These are phyloP conservation scores for Virgularia gustaviana DNA, from an alignment of 92 coral and sea anemone species.

Conservation along the genomic window DNA sequence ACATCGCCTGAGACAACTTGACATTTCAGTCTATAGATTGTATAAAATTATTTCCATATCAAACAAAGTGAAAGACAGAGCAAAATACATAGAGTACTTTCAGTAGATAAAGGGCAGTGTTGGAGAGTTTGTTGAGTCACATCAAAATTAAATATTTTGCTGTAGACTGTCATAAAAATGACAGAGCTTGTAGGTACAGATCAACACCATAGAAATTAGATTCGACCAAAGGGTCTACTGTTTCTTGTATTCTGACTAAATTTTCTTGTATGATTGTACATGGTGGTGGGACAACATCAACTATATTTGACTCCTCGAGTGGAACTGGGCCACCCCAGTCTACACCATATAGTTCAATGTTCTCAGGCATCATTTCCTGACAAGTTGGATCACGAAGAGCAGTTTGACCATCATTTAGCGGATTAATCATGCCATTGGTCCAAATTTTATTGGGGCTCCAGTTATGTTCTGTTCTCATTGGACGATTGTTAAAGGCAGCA, in stretches of 20 bases:
- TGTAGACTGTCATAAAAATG: slow-evolving; percentile 7
- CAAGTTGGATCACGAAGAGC: slow-evolving; percentile 14
- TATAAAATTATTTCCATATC: no score
- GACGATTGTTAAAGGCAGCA: slow-evolving; percentile 52
- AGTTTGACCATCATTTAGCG: not conserved
- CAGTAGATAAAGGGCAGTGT: not conserved
- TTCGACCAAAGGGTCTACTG: slow-evolving; percentile 1
- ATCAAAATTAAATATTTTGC: not conserved
- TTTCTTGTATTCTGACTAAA: not conserved
- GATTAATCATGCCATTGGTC: slow-evolving; percentile 49
- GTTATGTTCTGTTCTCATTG: slow-evolving; percentile 57
- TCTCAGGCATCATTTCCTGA: slow-evolving; percentile 45
- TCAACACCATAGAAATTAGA: slow-evolving; percentile 24
- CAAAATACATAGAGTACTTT: not conserved
- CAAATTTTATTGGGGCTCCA: slow-evolving; percentile 58
- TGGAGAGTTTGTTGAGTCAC: not conserved
- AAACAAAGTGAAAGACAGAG: no score
- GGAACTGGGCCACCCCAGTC: slow-evolving; percentile 17
- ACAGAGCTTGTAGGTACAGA: not conserved
- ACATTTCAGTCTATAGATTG: no score
- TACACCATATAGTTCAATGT: slow-evolving; percentile 13
- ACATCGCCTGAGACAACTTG: no score
- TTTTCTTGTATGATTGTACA: slow-evolving; percentile 9
- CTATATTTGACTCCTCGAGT: not conserved
- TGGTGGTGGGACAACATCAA: slow-evolving; percentile 20